Conservation (phyloP, 2,797 vertebrate species). For the Buphagus erythrorhynchus region DNA sequence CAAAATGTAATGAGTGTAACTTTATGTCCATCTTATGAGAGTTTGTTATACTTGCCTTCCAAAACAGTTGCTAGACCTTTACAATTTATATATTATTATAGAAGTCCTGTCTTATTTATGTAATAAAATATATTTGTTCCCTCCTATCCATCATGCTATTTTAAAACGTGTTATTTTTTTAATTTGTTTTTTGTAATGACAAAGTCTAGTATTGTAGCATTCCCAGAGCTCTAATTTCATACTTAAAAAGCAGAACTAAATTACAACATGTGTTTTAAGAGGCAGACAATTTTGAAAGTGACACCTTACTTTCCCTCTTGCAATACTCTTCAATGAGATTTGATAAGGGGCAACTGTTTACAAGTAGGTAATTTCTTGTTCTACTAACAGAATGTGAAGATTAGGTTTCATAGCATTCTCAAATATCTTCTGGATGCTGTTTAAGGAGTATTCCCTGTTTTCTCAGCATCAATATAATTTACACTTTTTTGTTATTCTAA, state of each 20-base stretch:
- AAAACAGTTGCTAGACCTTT: not conserved
- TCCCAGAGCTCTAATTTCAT: not conserved
- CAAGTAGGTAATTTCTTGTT: not conserved
- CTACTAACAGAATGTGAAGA: not conserved
- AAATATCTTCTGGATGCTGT: not conserved
- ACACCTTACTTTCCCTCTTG: not conserved
- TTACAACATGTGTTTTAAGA: not conserved
- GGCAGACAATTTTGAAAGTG: not conserved
- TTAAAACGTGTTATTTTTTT: not conserved
- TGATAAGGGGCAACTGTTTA: not conserved
- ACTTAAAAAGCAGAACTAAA: not conserved
- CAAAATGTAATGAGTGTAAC: not conserved
- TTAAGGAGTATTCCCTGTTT: not conserved
- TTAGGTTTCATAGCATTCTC: not conserved
- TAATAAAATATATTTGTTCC: not conserved
- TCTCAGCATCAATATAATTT: not conserved
- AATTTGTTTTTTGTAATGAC: not conserved
- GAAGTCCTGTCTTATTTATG: not conserved
- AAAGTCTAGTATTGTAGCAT: not conserved
- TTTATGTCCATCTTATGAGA: not conserved
- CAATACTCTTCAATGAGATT: not conserved
- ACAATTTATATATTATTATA: not conserved
- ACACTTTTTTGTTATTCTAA: constrained; percentile 23
- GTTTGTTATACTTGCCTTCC: not conserved
- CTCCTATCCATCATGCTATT: not conserved